Evolutionary conservation across 2,797 vertebrate genomes (phyloP).

Genomic region (Vipera ursinii): DNA sequence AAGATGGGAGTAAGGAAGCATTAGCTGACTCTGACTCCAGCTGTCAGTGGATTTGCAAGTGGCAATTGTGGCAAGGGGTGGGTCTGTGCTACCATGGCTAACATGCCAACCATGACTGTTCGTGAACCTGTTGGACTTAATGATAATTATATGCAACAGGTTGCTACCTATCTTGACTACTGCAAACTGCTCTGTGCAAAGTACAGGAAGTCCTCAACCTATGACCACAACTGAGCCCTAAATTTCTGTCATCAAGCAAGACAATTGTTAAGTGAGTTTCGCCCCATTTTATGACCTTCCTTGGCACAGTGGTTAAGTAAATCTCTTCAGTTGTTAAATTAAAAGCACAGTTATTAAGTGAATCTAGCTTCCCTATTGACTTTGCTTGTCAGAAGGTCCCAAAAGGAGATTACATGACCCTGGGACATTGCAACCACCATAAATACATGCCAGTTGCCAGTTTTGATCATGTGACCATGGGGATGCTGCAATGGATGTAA

Average conservation of each 20-base stretch:
- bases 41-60: background rate
- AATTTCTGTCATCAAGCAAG: background rate
- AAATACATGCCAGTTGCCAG: background rate
- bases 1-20: background rate
- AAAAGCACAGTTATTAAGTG: background rate
- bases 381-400: background rate
- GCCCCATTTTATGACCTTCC: background rate
- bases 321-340: background rate
- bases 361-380: background rate
- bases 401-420: background rate
- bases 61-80: background rate
- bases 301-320: background rate
- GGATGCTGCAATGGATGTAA: background rate
- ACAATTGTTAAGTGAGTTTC: background rate
- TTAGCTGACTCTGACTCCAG: background rate
- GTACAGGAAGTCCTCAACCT: background rate
- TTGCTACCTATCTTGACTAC: background rate
- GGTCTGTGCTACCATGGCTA: background rate
- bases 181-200: background rate
- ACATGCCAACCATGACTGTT: background rate
- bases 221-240: background rate
- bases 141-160: background rate
- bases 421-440: background rate
- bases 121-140: background rate
- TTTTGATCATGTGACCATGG: background rate